A percentile compares a stretch with the other conserved stretches of the same genome.
phyloP scores from a whole-genome alignment of 2,888 invertebrate genomes.

The Drosophila monieri region DNA sequence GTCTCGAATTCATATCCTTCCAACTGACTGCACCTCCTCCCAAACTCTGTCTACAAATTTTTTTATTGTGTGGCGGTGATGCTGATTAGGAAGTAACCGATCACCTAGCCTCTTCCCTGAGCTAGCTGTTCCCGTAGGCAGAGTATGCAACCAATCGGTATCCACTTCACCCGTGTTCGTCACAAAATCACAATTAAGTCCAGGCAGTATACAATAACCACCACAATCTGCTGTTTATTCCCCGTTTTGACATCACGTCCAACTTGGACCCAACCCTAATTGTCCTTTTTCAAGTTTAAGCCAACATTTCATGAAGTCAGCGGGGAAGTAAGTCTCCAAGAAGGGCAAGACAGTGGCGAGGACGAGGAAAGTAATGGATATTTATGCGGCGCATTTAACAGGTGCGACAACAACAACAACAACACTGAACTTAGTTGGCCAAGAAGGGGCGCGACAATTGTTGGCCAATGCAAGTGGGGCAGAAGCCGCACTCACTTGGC shows the following conservation, averaged over 20 bases:
- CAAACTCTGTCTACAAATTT: too few species aligned
- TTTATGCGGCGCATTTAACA: constrained; percentile 64
- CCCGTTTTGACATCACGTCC: constrained; percentile 1
- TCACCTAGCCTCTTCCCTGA: too few species aligned
- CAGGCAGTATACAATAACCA: not conserved
- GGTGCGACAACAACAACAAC: constrained; percentile 41
- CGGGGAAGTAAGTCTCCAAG: not conserved
- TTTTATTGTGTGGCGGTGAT: too few species aligned
- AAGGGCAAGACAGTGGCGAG: not conserved
- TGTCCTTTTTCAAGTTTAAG: constrained; percentile 34
- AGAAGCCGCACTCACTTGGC: constrained; percentile 37
- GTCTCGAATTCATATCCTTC: too few species aligned
- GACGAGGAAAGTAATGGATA: constrained; percentile 52
- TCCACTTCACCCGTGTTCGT: too few species aligned
- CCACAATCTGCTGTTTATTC: constrained; percentile 4
- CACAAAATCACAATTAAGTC: constrained; percentile 9
- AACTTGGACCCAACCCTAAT: constrained; percentile 3
- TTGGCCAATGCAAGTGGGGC: constrained; percentile 22
- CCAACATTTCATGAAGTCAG: constrained; percentile 41
- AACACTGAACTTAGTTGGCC: constrained; percentile 10
- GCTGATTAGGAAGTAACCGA: too few species aligned
- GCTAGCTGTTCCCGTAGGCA: too few species aligned
- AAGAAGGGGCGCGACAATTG: constrained; percentile 35
- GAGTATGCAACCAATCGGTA: too few species aligned
- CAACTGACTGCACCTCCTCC: too few species aligned